phyloP scores from a whole-genome alignment of 2,113 vertebrate genomes.

The Lophochroa leadbeateri region DNA sequence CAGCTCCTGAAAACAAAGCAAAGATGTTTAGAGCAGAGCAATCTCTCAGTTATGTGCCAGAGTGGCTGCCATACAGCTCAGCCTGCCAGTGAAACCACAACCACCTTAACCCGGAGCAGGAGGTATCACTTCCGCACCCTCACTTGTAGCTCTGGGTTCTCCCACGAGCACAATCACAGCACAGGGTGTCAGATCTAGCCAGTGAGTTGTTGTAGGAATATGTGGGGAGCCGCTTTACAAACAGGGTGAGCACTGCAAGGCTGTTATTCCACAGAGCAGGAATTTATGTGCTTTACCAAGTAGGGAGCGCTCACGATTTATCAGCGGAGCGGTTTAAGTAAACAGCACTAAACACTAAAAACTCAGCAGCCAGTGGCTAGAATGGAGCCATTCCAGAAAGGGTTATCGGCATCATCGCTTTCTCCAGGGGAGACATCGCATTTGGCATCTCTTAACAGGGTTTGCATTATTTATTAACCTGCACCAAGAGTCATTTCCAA shows the following conservation, averaged over 20 bases:
- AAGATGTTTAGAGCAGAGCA: background rate
- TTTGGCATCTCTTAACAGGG: slow-evolving; percentile 42
- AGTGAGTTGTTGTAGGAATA: background rate
- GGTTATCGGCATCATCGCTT: slow-evolving; percentile 39
- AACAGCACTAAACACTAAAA: slow-evolving; percentile 62
- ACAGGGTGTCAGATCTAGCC: background rate
- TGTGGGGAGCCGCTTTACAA: slow-evolving; percentile 18
- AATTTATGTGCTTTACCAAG: slow-evolving; percentile 63
- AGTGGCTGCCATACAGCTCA: background rate
- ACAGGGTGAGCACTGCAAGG: slow-evolving; percentile 7
- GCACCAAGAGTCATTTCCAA: slow-evolving; percentile 37
- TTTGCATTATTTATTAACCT: slow-evolving; percentile 65
- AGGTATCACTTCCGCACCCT: background rate
- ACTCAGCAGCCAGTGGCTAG: background rate
- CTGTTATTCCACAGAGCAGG: slow-evolving; percentile 5
- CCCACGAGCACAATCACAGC: background rate
- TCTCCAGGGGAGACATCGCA: background rate
- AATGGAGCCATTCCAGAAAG: background rate
- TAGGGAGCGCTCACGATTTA: slow-evolving; percentile 55
- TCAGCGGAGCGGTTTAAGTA: slow-evolving; percentile 57
- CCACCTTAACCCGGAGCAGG: fast-evolving
- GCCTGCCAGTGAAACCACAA: background rate
- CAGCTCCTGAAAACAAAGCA: background rate
- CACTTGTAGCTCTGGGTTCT: background rate
- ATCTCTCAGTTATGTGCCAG: background rate